phyloP scores from a whole-genome alignment of 2,797 vertebrate species.

The Brachymystax lenok region DNA sequence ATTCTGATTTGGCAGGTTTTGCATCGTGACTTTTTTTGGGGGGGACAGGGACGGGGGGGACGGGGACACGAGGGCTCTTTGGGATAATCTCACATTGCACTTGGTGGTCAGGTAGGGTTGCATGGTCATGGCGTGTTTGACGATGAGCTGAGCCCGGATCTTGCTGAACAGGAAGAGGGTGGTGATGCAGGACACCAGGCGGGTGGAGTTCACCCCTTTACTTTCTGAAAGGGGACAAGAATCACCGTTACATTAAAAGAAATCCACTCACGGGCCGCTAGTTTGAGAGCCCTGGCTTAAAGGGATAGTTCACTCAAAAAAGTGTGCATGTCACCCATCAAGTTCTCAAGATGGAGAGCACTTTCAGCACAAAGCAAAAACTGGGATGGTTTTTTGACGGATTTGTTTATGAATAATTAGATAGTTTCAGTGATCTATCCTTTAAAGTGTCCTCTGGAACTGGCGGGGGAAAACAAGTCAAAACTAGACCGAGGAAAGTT shows the following conservation, averaged over 20 bases:
- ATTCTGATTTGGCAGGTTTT: too few relatives aligned
- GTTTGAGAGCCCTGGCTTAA: not conserved
- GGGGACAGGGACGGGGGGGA: too few relatives aligned
- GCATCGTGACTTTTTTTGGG: too few relatives aligned
- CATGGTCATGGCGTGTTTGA: conserved; percentile 99
- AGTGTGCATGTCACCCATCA: too few relatives aligned
- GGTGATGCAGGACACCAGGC: conserved; percentile 95
- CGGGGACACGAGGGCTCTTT: conserved; percentile 34
- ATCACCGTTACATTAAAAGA: not conserved
- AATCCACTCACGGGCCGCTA: not conserved
- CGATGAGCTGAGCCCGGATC: conserved; percentile 96
- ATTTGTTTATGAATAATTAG: too few relatives aligned
- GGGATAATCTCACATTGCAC: conserved; percentile 88
- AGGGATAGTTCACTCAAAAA: not conserved
- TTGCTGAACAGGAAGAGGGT: conserved; percentile 98
- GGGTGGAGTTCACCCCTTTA: conserved; percentile 91
- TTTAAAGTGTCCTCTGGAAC: not conserved
- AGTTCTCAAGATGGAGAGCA: too few relatives aligned
- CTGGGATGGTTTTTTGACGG: too few relatives aligned
- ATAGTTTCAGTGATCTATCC: not conserved
- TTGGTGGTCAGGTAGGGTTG: conserved; percentile 98
- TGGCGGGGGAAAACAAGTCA: conserved; percentile 12
- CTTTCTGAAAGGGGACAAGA: conserved; percentile 75
- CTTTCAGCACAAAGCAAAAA: too few relatives aligned
- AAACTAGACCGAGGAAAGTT: conserved; percentile 26